A percentile compares a stretch with the other conserved stretches of the same genome.
phyloP scores from a whole-genome alignment of 2,113 vertebrate species.

The Cichladusa arquata region DNA sequence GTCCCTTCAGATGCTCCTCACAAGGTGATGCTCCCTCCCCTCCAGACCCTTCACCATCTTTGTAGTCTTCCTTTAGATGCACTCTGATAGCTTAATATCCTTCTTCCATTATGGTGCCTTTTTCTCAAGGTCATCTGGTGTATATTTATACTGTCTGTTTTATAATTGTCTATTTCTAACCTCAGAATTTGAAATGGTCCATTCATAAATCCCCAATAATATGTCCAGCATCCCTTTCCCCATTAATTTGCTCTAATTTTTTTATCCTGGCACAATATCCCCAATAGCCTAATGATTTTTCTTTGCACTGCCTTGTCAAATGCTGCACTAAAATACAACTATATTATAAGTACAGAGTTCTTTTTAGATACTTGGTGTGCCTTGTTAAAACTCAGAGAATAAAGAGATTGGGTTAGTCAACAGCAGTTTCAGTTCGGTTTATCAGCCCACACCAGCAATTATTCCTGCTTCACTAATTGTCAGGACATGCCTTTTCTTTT shows the following conservation, averaged over 20 bases:
- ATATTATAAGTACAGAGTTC: background rate
- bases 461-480: conserved; percentile 9
- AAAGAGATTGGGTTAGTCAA: conserved; percentile 1
- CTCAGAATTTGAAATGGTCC: background rate
- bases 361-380: background rate
- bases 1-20: background rate
- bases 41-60: background rate
- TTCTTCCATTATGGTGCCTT: background rate
- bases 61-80: background rate
- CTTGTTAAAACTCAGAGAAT: conserved; percentile 20
- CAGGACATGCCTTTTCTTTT: conserved; percentile 19
- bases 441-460: conserved; percentile 30
- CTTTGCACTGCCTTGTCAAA: conserved; percentile 4
- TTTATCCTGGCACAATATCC: background rate
- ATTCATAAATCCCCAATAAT: background rate
- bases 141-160: background rate
- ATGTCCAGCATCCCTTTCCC: background rate
- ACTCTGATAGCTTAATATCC: background rate
- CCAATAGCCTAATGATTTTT: background rate
- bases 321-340: background rate
- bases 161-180: background rate
- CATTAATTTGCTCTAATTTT: background rate
- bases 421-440: background rate
- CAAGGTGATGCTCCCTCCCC: background rate
- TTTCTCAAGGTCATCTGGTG: background rate